Percentiles rank a stretch among this genome's conserved stretches.
phyloP scores from a whole-genome alignment of 1,140 invertebrate genomes.

The Calliphora vicina region DNA sequence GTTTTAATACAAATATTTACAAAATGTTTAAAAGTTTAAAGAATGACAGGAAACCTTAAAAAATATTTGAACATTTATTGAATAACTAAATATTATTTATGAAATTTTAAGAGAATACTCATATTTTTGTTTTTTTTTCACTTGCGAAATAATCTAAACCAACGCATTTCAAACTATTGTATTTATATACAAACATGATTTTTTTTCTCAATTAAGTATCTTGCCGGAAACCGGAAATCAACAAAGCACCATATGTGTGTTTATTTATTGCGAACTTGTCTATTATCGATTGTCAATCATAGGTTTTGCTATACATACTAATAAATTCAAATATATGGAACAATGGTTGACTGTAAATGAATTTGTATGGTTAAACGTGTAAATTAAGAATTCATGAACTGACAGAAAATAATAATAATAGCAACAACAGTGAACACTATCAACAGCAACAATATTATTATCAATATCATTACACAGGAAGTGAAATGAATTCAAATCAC shows the following conservation, averaged over 20 bases:
- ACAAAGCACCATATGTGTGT: not conserved
- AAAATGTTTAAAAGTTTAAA: no score
- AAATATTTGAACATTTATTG: no score
- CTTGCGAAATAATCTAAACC: no score
- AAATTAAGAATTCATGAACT: constrained; percentile 11
- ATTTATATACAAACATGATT: no score
- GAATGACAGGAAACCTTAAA: no score
- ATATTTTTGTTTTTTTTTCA: no score
- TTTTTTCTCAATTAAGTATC: not conserved
- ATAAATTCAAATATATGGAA: not conserved
- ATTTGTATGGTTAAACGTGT: not conserved
- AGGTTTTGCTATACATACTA: not conserved
- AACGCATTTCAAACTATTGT: no score
- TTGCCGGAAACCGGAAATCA: not conserved
- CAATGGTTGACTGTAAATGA: not conserved
- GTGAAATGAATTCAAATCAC: not conserved
- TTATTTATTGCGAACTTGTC: not conserved
- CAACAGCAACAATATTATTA: not conserved
- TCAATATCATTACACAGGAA: not conserved
- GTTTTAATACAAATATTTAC: no score
- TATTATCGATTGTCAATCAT: not conserved
- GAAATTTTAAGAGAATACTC: no score
- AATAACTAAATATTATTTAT: no score
- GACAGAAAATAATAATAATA: not conserved
- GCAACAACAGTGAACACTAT: not conserved